Base-by-base conservation (phyloP, 2,113 vertebrate genomes). In the Tyto alba region DNA sequence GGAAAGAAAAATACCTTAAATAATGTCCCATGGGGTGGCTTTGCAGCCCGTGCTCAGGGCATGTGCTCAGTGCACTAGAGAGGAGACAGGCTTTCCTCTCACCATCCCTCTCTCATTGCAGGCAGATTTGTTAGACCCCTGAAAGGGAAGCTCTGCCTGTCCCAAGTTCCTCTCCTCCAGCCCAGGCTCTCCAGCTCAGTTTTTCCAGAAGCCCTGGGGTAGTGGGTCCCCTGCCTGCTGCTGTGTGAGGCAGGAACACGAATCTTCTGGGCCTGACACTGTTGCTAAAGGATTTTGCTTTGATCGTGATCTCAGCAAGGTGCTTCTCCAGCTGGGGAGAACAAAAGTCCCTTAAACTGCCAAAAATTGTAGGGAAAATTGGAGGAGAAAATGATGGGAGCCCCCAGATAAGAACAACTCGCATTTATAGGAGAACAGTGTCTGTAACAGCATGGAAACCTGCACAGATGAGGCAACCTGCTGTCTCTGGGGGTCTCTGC, bases 201-300 rank as follows among this genome's bases (percentile, higher is more conserved):
- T 80, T 88, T 76, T 26, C 68, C 9, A 3, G 45, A 50, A 93
- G 85, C 59, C 32, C 34, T 0, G 0, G 53, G 22, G 23, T 26
- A 71, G 74, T 10, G 4, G 36, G 45, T 88, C 5, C 50, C 29
- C 21, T 69, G 2, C 60, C 38, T 56, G 68, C 68, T 78, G 45
- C 77, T 63, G 69, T 19, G 7, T 41, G 63, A 95, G 48, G 62
- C 80, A 76, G 53, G 57, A 95, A 57, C 63, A 26, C 0, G 1
- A 91, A 56, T 52, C 69, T 82, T 81, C 47, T 71, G 82, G 38
- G 22, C 40, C 45, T 63, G 55, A 60, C 26, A 9, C 29, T 71
- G 23, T 22, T 95, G 89, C 68, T 72, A 30, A 83, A 95, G 68
- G 62, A 66, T 86, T 92, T 82, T 88, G 45, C 80, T 93, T 95